A percentile compares a stretch with the other conserved stretches of the same genome.
Evolutionary conservation across 2,113 vertebrate genomes (phyloP).

Genomic region (Orthonyx spaldingii): DNA sequence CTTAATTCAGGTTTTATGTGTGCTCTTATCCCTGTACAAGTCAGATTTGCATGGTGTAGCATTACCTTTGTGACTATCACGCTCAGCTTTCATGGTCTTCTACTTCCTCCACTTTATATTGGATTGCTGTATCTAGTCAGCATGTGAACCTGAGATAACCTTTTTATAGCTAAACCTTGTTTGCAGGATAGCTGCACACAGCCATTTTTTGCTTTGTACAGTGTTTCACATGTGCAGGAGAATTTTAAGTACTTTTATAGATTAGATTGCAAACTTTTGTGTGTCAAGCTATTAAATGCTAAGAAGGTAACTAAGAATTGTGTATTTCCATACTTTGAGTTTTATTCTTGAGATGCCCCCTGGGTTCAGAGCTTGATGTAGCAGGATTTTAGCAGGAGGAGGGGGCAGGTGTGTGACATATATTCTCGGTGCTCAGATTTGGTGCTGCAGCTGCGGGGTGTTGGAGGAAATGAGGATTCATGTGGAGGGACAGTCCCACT

Average conservation of each 20-base stretch:
- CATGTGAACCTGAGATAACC: background rate
- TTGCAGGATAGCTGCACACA: background rate
- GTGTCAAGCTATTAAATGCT: background rate
- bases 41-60: background rate
- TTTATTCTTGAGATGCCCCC: background rate
- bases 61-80: background rate
- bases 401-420: background rate
- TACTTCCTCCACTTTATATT: background rate
- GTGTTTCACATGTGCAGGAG: background rate
- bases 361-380: background rate
- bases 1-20: background rate
- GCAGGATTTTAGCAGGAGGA: background rate
- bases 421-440: background rate
- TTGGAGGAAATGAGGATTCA: background rate
- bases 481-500: background rate
- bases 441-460: rapidly evolving
- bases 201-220: background rate
- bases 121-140: background rate
- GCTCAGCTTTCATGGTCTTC: background rate
- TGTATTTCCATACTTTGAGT: background rate
- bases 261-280: background rate
- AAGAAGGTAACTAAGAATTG: background rate
- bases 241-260: background rate
- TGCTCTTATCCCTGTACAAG: background rate
- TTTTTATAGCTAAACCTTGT: background rate